phyloP scores from a whole-genome alignment of 1,140 invertebrate species.

The Ceratitis capitata region DNA sequence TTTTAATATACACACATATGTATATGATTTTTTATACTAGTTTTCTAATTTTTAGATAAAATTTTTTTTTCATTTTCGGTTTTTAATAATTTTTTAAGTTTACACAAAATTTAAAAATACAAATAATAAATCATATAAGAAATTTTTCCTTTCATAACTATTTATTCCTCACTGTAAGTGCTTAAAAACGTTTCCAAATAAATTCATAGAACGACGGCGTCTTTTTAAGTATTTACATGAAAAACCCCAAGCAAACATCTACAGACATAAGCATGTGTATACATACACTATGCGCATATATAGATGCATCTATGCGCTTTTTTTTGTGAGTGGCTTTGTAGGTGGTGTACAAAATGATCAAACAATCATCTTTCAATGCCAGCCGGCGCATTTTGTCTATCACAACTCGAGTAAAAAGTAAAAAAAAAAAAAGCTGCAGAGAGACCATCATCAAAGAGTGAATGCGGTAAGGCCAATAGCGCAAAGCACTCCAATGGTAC shows the following conservation, averaged over 20 bases:
- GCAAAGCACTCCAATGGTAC: not conserved
- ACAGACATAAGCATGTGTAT: not conserved
- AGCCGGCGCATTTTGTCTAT: not conserved
- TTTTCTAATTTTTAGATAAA: no score
- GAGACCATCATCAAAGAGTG: not conserved
- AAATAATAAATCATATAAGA: no score
- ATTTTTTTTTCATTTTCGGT: no score
- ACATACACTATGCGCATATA: not conserved
- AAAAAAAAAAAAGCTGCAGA: not conserved
- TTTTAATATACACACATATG: no score
- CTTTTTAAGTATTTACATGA: conserved; percentile 18
- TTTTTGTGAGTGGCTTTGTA: no score
- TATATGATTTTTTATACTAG: no score
- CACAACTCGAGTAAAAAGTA: not conserved
- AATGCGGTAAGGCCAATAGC: not conserved
- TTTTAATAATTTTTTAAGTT: no score
- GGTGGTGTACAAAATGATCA: no score
- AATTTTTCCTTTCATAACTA: no score
- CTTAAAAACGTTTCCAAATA: not conserved
- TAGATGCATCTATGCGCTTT: not conserved
- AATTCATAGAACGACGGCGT: not conserved
- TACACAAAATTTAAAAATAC: no score
- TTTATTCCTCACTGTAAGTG: no score
- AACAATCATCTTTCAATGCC: conserved; percentile 2
- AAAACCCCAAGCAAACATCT: not conserved